Conservation (phyloP, 2,797 vertebrate species). For the Amblyraja radiata region DNA sequence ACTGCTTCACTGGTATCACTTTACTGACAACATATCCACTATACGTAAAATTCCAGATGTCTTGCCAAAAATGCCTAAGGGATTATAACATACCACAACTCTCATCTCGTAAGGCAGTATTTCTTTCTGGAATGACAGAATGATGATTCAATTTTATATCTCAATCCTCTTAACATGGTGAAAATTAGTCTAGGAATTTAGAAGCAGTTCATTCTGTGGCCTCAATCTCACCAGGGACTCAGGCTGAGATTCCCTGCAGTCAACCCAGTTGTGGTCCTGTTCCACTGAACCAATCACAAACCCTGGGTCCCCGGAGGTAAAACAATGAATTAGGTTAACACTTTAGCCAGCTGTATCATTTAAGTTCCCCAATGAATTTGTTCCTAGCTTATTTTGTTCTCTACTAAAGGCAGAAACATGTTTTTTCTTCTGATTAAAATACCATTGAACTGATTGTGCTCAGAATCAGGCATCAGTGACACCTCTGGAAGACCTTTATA, state of each 20-base stretch:
- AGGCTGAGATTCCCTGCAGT: background rate
- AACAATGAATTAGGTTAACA: conserved; percentile 22
- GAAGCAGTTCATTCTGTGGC: background rate
- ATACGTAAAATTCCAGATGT: background rate
- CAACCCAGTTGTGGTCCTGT: conserved; percentile 29
- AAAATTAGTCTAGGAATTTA: conserved; percentile 23
- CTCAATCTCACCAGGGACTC: background rate
- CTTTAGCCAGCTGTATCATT: conserved; percentile 34
- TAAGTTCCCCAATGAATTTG: conserved; percentile 4
- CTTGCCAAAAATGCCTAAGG: conserved; percentile 30
- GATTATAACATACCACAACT: conserved; percentile 29
- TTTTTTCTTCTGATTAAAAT: conserved; percentile 24
- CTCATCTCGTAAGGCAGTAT: background rate
- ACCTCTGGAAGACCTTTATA: background rate
- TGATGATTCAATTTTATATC: conserved; percentile 26
- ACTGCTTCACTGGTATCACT: background rate
- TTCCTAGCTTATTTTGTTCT: background rate
- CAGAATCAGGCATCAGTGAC: background rate
- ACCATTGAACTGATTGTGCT: background rate
- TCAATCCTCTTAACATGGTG: conserved; percentile 24
- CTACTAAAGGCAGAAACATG: background rate
- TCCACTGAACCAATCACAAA: conserved; percentile 14
- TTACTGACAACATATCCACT: conserved; percentile 6
- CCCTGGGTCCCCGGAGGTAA: background rate
- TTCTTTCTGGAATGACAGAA: conserved; percentile 5